phyloP scores from a whole-genome alignment of 2,113 vertebrate genomes.

The Lagopus leucura region DNA sequence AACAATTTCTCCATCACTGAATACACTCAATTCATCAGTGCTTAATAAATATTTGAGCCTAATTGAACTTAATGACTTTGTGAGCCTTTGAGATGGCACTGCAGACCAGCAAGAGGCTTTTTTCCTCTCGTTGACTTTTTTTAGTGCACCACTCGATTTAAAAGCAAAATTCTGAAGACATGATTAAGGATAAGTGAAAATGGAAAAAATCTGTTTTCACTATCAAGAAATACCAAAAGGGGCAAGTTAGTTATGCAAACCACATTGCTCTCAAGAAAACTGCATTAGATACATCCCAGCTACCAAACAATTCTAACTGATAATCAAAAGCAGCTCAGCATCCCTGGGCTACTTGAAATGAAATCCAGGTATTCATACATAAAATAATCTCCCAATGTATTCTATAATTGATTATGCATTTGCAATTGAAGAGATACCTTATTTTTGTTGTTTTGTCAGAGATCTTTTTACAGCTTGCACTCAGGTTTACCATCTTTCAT shows the following conservation, averaged over 20 bases:
- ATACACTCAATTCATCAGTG: constrained; percentile 43
- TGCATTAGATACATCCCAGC: not conserved
- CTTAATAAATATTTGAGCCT: constrained; percentile 76
- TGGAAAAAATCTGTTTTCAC: not conserved
- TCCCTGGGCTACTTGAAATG: not conserved
- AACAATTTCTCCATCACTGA: constrained; percentile 75
- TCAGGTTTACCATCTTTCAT: not conserved
- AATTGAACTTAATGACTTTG: constrained; percentile 78
- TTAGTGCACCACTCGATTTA: not conserved
- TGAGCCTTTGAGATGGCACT: not conserved
- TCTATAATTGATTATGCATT: not conserved
- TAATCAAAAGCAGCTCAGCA: not conserved
- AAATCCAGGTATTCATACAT: not conserved
- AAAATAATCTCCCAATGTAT: not conserved
- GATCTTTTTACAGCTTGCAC: not conserved
- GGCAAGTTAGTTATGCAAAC: not conserved
- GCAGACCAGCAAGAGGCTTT: not conserved
- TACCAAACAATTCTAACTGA: not conserved
- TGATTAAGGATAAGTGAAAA: not conserved
- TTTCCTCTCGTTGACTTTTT: not conserved
- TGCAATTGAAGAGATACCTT: not conserved
- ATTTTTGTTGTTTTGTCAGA: not conserved
- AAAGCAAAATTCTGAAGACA: not conserved
- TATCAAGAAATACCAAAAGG: not conserved
- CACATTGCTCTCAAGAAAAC: not conserved